Base-by-base conservation (phyloP, 2,888 invertebrate species). In the Matsumyia berberina region DNA sequence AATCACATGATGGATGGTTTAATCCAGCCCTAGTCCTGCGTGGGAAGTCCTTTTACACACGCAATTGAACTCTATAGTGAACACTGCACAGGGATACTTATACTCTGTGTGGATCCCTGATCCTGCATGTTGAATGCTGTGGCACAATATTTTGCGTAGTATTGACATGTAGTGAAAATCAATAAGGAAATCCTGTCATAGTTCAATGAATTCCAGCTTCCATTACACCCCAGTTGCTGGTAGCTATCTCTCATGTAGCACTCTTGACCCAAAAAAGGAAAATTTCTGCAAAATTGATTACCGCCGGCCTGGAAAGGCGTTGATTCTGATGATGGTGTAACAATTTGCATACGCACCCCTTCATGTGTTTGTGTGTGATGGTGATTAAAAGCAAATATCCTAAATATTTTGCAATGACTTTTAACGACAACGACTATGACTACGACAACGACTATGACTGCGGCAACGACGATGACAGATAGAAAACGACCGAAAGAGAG, bases 351-450 rank as follows among this genome's bases (percentile, higher is more conserved):
- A 35, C 17, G 15, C 57, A 0, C n/a, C n/a, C n/a, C n/a, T n/a
- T n/a, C n/a, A 11, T 4, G 44, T 42, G 33, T 19, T 24, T 19
- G 33, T 17, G n/a, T 1, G n/a, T 51, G 29, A 29, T 7, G 12
- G 17, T 39, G 73, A 74, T 46, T 64, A 57, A 74, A 74, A 46
- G 64, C 64, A 74, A 74, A 64, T 74, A 74, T 64, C 64, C 64
- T 74, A 29, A 74, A 74, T 57, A 64, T 64, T 55, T 46, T 64
- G 15, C 12, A 55, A 5, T 8, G 19, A 46, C 9, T 4, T 42
- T 7, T 7, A 5, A 55, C 35, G 11, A 46, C 44, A 7, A n/a
- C 5, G 5, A n/a, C n/a, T n/a, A n/a, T n/a, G n/a, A n/a, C n/a
- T n/a, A n/a, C n/a, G n/a, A n/a, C n/a, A 24, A 24, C 24, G 24